Conservation (phyloP, 2,113 vertebrate genomes). For the Leucopsar rothschildi region DNA sequence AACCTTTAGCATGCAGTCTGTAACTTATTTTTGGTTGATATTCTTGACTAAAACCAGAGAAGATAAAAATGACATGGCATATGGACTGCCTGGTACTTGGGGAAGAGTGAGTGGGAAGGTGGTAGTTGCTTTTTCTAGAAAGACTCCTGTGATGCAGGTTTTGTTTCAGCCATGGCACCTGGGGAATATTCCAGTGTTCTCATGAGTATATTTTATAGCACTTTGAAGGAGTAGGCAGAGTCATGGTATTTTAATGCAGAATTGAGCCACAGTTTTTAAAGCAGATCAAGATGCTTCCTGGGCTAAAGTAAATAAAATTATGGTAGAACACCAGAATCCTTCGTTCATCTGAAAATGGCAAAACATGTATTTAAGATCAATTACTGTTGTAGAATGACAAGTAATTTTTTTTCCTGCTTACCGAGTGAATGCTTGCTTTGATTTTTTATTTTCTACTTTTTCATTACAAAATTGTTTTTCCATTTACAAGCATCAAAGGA, state of each 20-base stretch:
- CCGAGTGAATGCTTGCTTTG: not conserved
- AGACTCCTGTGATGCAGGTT: not conserved
- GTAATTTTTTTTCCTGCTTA: constrained; percentile 1
- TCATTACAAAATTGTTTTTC: not conserved
- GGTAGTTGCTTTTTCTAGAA: not conserved
- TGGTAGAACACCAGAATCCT: constrained; percentile 15
- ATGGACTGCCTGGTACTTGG: not conserved
- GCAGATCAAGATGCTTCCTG: constrained; percentile 48
- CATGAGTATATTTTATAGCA: not conserved
- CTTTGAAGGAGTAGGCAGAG: constrained; percentile 5
- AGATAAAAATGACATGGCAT: not conserved
- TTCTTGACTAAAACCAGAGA: not conserved
- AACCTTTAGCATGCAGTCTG: not conserved
- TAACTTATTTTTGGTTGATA: not conserved
- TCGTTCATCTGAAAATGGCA: constrained; percentile 25
- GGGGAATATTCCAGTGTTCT: not conserved
- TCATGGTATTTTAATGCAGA: constrained; percentile 40
- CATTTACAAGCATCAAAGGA: not conserved
- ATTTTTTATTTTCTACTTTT: not conserved
- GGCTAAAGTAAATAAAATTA: constrained; percentile 17
- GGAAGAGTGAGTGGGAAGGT: not conserved
- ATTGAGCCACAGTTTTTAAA: constrained; percentile 43
- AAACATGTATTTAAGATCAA: constrained; percentile 45
- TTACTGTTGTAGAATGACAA: constrained; percentile 61
- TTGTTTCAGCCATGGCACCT: not conserved